These are phyloP conservation scores for Linepithema humile DNA, from an alignment of 1,140 invertebrate species.

Conservation along the genomic window DNA sequence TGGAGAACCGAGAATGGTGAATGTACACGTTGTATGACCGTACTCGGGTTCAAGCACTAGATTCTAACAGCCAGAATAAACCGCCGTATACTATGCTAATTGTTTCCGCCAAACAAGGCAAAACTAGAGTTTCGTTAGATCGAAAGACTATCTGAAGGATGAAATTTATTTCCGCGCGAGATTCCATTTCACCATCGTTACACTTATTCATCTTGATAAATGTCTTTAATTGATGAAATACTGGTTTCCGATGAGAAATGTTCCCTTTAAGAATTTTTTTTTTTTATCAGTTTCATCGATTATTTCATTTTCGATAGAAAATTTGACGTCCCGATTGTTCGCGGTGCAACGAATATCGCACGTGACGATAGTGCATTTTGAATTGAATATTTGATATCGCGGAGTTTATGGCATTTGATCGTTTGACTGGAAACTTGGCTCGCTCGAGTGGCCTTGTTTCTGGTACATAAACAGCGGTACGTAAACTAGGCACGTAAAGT, in stretches of 20 bases:
- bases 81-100: background rate
- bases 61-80: background rate
- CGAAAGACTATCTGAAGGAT: too few species aligned
- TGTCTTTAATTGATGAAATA: too few species aligned
- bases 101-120: background rate
- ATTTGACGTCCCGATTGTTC: background rate
- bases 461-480: too few species aligned
- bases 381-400: background rate
- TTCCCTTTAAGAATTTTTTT: too few species aligned
- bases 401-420: background rate
- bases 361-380: background rate
- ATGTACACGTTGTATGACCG: slow-evolving; percentile 1
- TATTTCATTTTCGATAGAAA: background rate
- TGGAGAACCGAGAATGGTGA: slow-evolving; percentile 36
- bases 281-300: background rate
- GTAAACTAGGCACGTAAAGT: slow-evolving; percentile 17
- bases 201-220: too few species aligned
- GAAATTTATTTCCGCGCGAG: too few species aligned
- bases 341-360: too few species aligned
- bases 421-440: slow-evolving; percentile 1
- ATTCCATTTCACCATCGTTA: too few species aligned
- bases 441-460: slow-evolving; percentile 17
- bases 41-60: slow-evolving; percentile 12
- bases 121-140: background rate
- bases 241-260: too few species aligned